Evolutionary conservation across 2,888 invertebrate species (phyloP), one percentile per base, ranked within the genome.

Genomic region (Steinernema hermaphroditum): DNA sequence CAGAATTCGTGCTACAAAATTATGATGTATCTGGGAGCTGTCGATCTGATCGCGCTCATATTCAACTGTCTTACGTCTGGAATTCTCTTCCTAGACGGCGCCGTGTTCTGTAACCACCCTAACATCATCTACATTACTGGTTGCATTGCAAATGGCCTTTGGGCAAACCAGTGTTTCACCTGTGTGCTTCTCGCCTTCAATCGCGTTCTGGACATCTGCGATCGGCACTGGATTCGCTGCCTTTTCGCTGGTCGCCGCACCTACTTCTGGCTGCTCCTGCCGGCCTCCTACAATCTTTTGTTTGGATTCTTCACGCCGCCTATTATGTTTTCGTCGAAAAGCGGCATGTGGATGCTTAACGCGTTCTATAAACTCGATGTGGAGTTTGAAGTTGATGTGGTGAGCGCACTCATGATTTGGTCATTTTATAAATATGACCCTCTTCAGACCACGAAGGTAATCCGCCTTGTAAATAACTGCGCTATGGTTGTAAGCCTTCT

Each of bases 341-440:
- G 62, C 27, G 62, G 62, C 6, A 62, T 29, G 29, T 62, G 62
- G 62, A 62, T 62, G 62, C 16, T 62, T 29, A 22, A 62, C n/a
- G 62, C 62, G 29, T 62, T 32, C n/a, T 62, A 62, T 16, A 34
- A 62, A 14, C 62, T 29, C 2, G 32, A n/a, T n/a, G 32, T 62
- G 1, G 8, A 29, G 1, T 62, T 62, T 29, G 62, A 62, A 32
- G 62, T 62, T 9, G 62, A 62, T 27, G 1, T 34, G 29, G 62
- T 62, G 32, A 16, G 62, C 16, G 9, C 22, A 54, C 12, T 22
- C 54, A 2, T 24, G 6, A 27, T 62, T 8, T 6, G 54, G n/a
- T n/a, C n/a, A n/a, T n/a, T n/a, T n/a, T n/a, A n/a, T n/a, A n/a
- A n/a, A 54, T 14, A 6, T 49, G 14, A 27, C 27, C 24, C 22